Base-by-base conservation (phyloP, 2,113 vertebrate genomes). In the Sylvia atricapilla region DNA sequence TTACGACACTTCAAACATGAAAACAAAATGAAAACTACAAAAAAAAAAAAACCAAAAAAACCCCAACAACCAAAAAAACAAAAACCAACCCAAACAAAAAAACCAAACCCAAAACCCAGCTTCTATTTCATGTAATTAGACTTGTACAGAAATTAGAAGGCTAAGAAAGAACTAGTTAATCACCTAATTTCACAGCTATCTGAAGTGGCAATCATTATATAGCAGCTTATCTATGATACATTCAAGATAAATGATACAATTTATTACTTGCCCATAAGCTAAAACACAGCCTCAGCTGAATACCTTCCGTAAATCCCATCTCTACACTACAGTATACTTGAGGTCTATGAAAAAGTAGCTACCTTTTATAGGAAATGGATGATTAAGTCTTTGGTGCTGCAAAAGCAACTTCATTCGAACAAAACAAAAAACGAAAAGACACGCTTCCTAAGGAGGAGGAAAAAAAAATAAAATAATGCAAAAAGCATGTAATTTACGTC, bases 171-270 rank as follows among this genome's bases (percentile, higher is more conserved):
- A 99, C 98, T 98, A 98, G 98, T 99, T 98, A 99, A 98, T 99
- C 98, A 99, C 98, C 98, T 99, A 99, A 99, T 99, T 99, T 99
- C 99, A 99, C 99, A 99, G 99, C 99, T 99, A 99, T 99, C 97
- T 98, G 99, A 99, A 99, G 99, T 99, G 99, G 99, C 99, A 99
- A 99, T 99, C 98, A 98, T 99, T 98, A 99, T 99, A 98, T 99
- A 99, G 99, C 99, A 99, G 99, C 99, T 99, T 99, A 99, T 99
- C 99, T 99, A 99, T 98, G 98, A 99, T 99, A 99, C 99, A 99
- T 99, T 99, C 99, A 99, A 99, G 99, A 99, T 99, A 99, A 99
- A 99, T 99, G 99, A 99, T 98, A 98, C 98, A 98, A 98, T 98
- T 98, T 99, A 99, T 99, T 99, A 99, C 98, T 99, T 98, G 98